phyloP scores from a whole-genome alignment of 2,797 vertebrate genomes.

The Myioborus melanocephalus region DNA sequence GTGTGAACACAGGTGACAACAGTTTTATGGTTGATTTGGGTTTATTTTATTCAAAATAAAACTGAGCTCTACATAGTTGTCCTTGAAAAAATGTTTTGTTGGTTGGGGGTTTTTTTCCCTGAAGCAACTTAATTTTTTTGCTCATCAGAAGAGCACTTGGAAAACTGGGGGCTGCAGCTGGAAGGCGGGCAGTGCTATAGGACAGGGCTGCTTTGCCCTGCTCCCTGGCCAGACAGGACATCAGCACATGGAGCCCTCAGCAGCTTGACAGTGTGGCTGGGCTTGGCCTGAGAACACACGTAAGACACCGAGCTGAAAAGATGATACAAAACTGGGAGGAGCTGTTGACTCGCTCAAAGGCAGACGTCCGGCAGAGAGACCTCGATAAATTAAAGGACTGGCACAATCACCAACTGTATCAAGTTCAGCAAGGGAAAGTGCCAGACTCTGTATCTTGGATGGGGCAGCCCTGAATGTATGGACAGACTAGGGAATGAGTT shows the following conservation, averaged over 20 bases:
- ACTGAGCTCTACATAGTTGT: not conserved
- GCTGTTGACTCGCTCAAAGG: not conserved
- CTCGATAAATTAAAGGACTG: not conserved
- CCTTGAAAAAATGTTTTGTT: not conserved
- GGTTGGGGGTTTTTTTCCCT: not conserved
- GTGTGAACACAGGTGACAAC: not conserved
- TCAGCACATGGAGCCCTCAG: fast-evolving
- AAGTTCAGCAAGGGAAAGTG: not conserved
- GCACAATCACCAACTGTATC: not conserved
- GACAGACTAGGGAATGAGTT: not conserved
- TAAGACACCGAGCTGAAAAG: not conserved
- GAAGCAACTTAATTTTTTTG: not conserved
- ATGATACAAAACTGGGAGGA: not conserved
- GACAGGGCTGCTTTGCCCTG: not conserved
- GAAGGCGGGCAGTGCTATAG: fast-evolving
- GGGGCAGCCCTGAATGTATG: fast-evolving
- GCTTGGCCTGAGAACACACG: not conserved
- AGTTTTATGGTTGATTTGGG: not conserved
- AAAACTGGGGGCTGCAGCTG: not conserved
- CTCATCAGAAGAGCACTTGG: fast-evolving
- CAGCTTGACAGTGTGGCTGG: not conserved
- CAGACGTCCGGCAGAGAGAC: not conserved
- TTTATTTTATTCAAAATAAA: not conserved
- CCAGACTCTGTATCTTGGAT: fast-evolving
- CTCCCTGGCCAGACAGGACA: fast-evolving